phyloP scores from a whole-genome alignment of 2,113 vertebrate genomes.

The Indri indri region DNA sequence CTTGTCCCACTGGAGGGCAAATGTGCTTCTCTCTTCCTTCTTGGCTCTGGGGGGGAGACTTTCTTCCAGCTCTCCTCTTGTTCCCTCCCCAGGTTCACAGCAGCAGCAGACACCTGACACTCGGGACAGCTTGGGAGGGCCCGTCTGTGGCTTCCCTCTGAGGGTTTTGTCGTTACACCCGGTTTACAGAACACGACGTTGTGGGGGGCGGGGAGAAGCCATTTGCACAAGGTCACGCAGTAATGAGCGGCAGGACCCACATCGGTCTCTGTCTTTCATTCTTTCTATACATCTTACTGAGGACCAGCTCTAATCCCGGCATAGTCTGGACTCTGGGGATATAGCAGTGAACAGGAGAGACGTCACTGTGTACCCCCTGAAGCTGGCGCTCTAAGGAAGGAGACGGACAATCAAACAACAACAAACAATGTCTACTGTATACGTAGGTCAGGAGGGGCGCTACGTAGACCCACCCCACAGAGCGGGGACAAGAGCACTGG shows the following conservation, averaged over 20 bases:
- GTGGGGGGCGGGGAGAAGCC: background rate
- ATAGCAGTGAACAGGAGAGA: background rate
- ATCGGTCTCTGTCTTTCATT: background rate
- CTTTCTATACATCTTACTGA: background rate
- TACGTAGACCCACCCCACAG: background rate
- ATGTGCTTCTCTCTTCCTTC: background rate
- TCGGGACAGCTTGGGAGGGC: background rate
- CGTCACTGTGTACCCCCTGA: background rate
- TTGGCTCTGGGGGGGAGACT: background rate
- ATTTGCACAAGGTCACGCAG: background rate
- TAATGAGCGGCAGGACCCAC: background rate
- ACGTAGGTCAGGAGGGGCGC: too few species aligned
- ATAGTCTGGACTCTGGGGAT: background rate
- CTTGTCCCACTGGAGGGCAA: background rate
- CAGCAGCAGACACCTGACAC: background rate
- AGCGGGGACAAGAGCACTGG: background rate
- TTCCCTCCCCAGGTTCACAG: background rate
- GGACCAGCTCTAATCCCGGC: background rate
- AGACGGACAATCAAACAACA: background rate
- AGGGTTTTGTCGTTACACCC: too few species aligned
- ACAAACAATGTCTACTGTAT: background rate
- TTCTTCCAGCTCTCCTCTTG: background rate
- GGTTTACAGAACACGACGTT: background rate
- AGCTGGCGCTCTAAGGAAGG: too few species aligned
- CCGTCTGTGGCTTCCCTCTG: background rate